Base-by-base conservation (phyloP, 2,797 vertebrate species). In the Gouania willdenowi region DNA sequence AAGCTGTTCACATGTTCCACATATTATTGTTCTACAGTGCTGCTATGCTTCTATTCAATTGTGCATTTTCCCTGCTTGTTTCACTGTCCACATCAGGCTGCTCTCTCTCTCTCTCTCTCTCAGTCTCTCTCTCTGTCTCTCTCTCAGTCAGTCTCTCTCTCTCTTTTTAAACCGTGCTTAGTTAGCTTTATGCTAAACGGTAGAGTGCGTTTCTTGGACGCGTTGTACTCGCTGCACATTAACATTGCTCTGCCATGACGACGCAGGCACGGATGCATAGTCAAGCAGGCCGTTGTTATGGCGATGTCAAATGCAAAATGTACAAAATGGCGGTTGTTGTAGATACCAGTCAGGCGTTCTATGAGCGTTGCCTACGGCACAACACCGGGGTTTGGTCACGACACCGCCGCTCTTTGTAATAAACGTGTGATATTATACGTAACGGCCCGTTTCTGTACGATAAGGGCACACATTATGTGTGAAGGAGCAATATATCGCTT, bases 261-360 rank as follows among this genome's bases (percentile, higher is more conserved):
- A 82, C 75, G 75, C 77, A 60, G 77, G 62, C 73, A 82, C 58
- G 53, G 65, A 79, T 74, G 72, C 71, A 66, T 64, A 66, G 67
- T 71, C 66, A 64, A 64, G 64, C 82, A 76, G 79, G 81, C 84
- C 84, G 88, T 90, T 89, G 89, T 91, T 91, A 90, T 91, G 89
- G 83, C 88, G 87, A 91, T 90, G 88, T 85, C 89, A 90, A 88
- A 89, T 86, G 83, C 84, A 86, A 85, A 82, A 81, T 79, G 82
- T 84, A 90, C 90, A 91, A 91, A 89, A 91, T 90, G 90, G 89
- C 90, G 89, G 87, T 85, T 86, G 84, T 87, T 87, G 83, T 88
- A 86, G 79, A 79, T 83, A 85, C 75, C 74, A 75, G 75, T 55
- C 74, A 75, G 70, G n/a, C 74, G 67, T 38, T 53, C 54, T 75